Evolutionary conservation across 2,888 invertebrate genomes (phyloP).

Genomic region (Odontocerum albicorne): DNA sequence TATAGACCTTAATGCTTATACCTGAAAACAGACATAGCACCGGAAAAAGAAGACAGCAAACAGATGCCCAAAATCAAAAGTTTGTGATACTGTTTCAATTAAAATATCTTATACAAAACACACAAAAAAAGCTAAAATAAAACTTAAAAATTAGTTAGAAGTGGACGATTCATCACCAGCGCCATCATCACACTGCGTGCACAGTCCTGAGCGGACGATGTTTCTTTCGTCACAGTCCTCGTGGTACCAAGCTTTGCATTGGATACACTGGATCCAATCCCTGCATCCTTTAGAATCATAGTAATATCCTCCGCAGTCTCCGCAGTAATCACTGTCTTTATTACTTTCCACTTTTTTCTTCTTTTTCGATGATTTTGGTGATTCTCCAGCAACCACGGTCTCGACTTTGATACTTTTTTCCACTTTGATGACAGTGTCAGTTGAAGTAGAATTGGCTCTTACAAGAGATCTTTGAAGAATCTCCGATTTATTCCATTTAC

Average conservation of each 20-base stretch:
- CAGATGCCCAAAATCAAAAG: neutral
- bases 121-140: neutral
- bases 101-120: neutral
- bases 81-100: neutral
- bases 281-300: constrained; percentile 22
- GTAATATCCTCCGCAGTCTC: constrained; percentile 24
- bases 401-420: constrained; percentile 13
- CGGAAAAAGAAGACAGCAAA: too few species aligned
- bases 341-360: neutral
- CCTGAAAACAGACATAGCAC: too few species aligned
- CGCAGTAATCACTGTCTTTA: constrained; percentile 21
- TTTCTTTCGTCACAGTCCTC: constrained; percentile 24
- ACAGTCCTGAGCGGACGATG: constrained; percentile 21
- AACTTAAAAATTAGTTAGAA: constrained; percentile 3
- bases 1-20: too few species aligned
- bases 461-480: constrained; percentile 18
- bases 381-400: neutral
- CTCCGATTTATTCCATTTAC: constrained; percentile 16
- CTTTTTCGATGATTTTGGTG: constrained; percentile 8
- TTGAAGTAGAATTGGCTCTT: constrained; percentile 15
- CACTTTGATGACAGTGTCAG: constrained; percentile 13
- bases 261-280: constrained; percentile 23
- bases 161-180: neutral
- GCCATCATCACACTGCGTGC: constrained; percentile 17
- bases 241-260: constrained; percentile 22